Evolutionary conservation across 2,797 vertebrate genomes (phyloP).

Genomic region (Coreius guichenoti): DNA sequence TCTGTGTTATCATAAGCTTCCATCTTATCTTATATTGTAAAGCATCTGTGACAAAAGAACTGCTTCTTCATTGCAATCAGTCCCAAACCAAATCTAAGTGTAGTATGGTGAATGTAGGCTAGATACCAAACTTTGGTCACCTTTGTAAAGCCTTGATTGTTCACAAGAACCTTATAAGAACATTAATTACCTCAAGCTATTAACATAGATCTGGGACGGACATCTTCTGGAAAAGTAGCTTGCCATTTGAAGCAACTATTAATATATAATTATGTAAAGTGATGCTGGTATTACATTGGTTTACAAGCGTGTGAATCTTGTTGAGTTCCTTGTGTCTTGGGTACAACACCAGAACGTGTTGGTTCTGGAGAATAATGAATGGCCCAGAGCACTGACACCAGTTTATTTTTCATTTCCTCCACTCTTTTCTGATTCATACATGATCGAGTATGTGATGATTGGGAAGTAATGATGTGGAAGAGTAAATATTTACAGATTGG

Average conservation of each 20-base stretch:
- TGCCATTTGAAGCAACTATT: background rate
- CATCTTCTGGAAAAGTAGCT: background rate
- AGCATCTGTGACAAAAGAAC: constrained; percentile 36
- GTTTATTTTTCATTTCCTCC: constrained; percentile 64
- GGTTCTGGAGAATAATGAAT: constrained; percentile 51
- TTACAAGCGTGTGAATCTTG: constrained; percentile 11
- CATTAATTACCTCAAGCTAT: background rate
- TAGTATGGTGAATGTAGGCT: background rate
- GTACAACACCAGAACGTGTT: background rate
- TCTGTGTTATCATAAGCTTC: constrained; percentile 23
- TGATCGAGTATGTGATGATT: constrained; percentile 62
- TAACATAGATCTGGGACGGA: background rate
- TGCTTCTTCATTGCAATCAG: constrained; percentile 16
- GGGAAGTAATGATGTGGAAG: constrained; percentile 64
- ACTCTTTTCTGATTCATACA: constrained; percentile 49
- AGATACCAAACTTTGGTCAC: constrained; percentile 1
- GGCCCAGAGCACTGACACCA: constrained; percentile 33
- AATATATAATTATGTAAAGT: background rate
- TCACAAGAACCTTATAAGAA: constrained; percentile 12
- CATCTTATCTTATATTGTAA: constrained; percentile 32
- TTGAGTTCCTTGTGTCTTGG: background rate
- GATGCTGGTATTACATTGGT: background rate
- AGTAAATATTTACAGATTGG: constrained; percentile 64
- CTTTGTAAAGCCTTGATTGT: background rate
- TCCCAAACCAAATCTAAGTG: background rate